These are phyloP conservation scores for Proales similis DNA, from an alignment of 1,140 invertebrate species.

Conservation along the genomic window DNA sequence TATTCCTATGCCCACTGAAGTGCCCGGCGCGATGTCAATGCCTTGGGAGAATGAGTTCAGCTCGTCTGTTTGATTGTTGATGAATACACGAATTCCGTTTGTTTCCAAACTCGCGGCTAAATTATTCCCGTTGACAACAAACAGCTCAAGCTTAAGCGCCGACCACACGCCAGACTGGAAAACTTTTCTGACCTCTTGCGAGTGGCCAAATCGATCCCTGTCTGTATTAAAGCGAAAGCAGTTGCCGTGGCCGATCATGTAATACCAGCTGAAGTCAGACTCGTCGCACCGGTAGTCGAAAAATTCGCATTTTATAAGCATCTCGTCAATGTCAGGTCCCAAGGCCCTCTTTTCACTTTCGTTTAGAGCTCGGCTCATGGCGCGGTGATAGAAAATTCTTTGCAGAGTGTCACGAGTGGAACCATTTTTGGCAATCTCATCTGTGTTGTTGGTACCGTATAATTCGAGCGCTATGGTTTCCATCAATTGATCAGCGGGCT, in stretches of 20 bases:
- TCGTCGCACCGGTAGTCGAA: not conserved
- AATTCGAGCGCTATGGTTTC: no score
- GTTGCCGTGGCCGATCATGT: not conserved
- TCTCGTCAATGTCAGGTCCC: not conserved
- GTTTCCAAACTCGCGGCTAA: no score
- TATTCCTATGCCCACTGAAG: conserved; percentile 1
- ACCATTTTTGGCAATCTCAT: not conserved
- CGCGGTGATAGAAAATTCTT: not conserved
- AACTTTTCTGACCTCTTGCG: no score
- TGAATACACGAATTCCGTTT: not conserved
- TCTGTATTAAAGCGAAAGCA: not conserved
- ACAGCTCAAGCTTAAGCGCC: not conserved
- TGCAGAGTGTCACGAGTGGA: not conserved
- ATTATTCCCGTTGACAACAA: not conserved
- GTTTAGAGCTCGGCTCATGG: not conserved
- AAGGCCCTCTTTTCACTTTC: not conserved
- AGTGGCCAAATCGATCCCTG: no score
- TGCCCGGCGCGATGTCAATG: not conserved
- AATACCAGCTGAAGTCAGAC: not conserved
- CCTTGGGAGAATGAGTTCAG: not conserved
- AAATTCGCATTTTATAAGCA: not conserved
- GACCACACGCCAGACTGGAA: not conserved
- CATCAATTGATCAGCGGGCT: not conserved
- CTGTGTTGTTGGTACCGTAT: not conserved
- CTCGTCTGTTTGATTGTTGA: conserved; percentile 13